Conservation (phyloP, 1,140 invertebrate genomes). For the Sinella curviseta region DNA sequence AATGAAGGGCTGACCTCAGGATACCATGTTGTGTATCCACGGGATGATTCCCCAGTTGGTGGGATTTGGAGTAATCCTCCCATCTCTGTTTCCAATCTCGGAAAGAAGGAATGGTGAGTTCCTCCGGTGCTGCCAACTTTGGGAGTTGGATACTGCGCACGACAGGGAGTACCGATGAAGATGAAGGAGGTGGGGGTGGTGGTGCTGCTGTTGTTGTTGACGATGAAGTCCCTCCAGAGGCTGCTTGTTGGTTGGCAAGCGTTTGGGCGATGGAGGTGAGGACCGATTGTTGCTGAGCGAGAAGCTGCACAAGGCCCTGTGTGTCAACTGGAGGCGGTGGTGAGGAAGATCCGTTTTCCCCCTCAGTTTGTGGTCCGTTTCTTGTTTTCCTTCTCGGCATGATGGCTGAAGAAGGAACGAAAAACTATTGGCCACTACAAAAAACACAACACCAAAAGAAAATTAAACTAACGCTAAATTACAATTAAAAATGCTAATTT, state of each 20-base stretch:
- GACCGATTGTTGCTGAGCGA: not conserved
- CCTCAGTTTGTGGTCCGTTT: too few species aligned
- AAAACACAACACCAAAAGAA: not conserved
- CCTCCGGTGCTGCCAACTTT: not conserved
- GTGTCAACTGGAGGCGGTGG: not conserved
- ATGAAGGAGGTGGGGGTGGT: not conserved
- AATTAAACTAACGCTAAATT: not conserved
- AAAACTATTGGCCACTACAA: not conserved
- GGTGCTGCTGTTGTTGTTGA: too few species aligned
- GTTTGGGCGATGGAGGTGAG: not conserved
- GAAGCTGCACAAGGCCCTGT: not conserved
- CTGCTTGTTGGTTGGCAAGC: not conserved
- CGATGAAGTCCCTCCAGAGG: too few species aligned
- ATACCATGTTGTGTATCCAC: not conserved
- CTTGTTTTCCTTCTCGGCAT: not conserved
- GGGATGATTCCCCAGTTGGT: not conserved
- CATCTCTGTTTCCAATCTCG: slow-evolving; percentile 5
- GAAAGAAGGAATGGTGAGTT: not conserved
- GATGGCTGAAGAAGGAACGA: not conserved
- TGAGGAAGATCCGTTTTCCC: not conserved
- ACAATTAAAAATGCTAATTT: too few species aligned
- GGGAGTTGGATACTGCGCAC: not conserved
- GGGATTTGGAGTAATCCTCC: not conserved
- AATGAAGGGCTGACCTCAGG: not conserved
- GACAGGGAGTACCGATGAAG: not conserved